A percentile compares a stretch with the other conserved stretches of the same genome.
phyloP scores from a whole-genome alignment of 1,140 invertebrate species.

The Cydia splendana region DNA sequence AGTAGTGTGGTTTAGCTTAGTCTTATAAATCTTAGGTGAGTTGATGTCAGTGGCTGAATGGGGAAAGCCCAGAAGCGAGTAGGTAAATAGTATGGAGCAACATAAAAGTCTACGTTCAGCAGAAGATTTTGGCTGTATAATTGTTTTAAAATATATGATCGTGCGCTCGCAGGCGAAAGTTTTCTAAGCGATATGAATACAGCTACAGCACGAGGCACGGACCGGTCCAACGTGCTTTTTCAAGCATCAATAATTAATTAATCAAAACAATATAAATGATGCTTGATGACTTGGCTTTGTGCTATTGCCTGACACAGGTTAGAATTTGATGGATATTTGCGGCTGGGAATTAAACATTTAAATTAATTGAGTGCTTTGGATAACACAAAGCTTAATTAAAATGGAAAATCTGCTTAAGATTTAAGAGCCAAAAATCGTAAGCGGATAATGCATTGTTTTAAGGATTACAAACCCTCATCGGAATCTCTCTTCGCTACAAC shows the following conservation, averaged over 20 bases:
- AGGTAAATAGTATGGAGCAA: not conserved
- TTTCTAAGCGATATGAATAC: not conserved
- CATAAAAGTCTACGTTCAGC: too few relatives aligned
- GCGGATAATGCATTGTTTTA: too few relatives aligned
- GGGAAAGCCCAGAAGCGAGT: not conserved
- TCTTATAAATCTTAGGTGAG: too few relatives aligned
- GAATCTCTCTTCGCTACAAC: too few relatives aligned
- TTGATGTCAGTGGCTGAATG: too few relatives aligned
- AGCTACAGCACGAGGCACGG: conserved; percentile 42
- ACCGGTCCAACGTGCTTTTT: conserved; percentile 60
- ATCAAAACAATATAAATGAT: conserved; percentile 65
- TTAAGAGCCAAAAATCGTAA: too few relatives aligned
- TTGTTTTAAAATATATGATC: not conserved
- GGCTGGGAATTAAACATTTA: conserved; percentile 10
- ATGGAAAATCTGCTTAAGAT: too few relatives aligned
- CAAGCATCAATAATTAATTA: conserved; percentile 64
- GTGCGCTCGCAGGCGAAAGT: not conserved
- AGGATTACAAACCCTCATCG: too few relatives aligned
- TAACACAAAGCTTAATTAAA: not conserved
- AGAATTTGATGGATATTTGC: conserved; percentile 16
- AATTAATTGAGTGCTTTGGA: not conserved
- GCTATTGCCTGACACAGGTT: conserved; percentile 32
- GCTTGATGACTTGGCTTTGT: conserved; percentile 51
- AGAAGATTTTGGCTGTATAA: conserved; percentile 24
- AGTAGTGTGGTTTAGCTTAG: too few relatives aligned